phyloP scores from a whole-genome alignment of 2,888 invertebrate species.

The Platynereis dumerilii region DNA sequence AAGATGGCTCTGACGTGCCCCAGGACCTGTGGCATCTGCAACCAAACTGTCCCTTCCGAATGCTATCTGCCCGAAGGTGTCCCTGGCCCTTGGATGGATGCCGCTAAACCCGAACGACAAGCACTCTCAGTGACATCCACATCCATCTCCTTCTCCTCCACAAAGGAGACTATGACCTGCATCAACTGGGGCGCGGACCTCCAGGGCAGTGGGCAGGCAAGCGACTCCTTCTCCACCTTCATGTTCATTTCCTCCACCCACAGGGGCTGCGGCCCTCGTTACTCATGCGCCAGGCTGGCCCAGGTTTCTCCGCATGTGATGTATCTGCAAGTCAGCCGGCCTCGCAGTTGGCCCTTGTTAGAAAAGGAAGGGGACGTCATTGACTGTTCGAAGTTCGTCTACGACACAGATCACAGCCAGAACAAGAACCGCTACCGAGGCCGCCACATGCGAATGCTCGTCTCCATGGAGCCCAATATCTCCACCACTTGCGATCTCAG shows the following conservation, averaged over 20 bases:
- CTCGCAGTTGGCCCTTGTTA: slow-evolving; percentile 31
- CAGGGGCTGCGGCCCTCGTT: slow-evolving; percentile 36
- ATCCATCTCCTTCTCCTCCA: background rate
- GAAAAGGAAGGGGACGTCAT: slow-evolving; percentile 11
- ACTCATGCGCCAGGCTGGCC: slow-evolving; percentile 31
- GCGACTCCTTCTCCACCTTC: slow-evolving; percentile 5
- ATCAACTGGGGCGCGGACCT: background rate
- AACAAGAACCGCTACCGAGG: slow-evolving; percentile 20
- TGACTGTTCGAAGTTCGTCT: slow-evolving; percentile 23
- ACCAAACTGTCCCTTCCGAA: slow-evolving; percentile 33
- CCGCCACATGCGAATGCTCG: slow-evolving; percentile 19
- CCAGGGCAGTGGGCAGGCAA: background rate
- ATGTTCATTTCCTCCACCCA: slow-evolving; percentile 34
- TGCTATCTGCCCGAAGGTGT: slow-evolving; percentile 29
- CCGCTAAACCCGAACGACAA: slow-evolving; percentile 7
- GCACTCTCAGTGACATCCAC: slow-evolving; percentile 21
- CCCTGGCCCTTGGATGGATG: slow-evolving; percentile 33
- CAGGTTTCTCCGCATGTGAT: slow-evolving; percentile 25
- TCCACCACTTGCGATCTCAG: slow-evolving; percentile 23
- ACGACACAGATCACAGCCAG: background rate
- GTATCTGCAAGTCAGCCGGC: slow-evolving; percentile 29
- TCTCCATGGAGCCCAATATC: slow-evolving; percentile 5
- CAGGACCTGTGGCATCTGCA: slow-evolving; percentile 36
- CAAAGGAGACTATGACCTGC: background rate
- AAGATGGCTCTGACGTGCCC: slow-evolving; percentile 34